A percentile compares a stretch with the other conserved stretches of the same genome.
phyloP scores from a whole-genome alignment of 2,113 vertebrate genomes.

The Girardinichthys multiradiatus region DNA sequence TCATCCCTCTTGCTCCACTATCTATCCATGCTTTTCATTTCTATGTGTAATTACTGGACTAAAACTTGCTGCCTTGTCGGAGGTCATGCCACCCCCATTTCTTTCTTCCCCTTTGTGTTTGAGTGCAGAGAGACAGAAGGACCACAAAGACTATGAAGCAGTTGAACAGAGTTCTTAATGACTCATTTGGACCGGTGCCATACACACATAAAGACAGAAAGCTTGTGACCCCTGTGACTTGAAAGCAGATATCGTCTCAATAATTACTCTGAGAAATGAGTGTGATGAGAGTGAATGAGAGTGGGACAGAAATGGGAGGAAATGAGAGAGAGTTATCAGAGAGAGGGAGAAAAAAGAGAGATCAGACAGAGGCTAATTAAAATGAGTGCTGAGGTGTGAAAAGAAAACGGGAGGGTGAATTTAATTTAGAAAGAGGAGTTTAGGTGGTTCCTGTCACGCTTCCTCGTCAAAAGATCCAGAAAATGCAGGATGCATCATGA shows the following conservation, averaged over 20 bases:
- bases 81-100: slow-evolving; percentile 35
- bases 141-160: slow-evolving; percentile 12
- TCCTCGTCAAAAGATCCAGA: too few species aligned
- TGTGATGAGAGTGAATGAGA: slow-evolving; percentile 69
- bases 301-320: slow-evolving; percentile 40
- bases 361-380: slow-evolving; percentile 72
- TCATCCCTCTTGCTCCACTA: slow-evolving; percentile 10
- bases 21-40: slow-evolving; percentile 11
- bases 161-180: slow-evolving; percentile 34
- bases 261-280: slow-evolving; percentile 67
- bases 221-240: slow-evolving; percentile 56
- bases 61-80: slow-evolving; percentile 25
- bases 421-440: slow-evolving; percentile 44
- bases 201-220: slow-evolving; percentile 5
- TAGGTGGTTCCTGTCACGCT: slow-evolving; percentile 1
- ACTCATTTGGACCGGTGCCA: slow-evolving; percentile 34
- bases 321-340: slow-evolving; percentile 50
- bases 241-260: slow-evolving; percentile 68
- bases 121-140: slow-evolving; percentile 16
- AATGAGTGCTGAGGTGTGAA: slow-evolving; percentile 70
- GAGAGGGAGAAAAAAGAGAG: slow-evolving; percentile 38
- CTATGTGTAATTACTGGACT: slow-evolving; percentile 38
- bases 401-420: slow-evolving; percentile 34
- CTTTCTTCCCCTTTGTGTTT: slow-evolving; percentile 11
- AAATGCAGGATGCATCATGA: too few species aligned